Evolutionary conservation across 2,888 invertebrate genomes (phyloP), one percentile per base, ranked within the genome.

Genomic region (Melitaea athalia): DNA sequence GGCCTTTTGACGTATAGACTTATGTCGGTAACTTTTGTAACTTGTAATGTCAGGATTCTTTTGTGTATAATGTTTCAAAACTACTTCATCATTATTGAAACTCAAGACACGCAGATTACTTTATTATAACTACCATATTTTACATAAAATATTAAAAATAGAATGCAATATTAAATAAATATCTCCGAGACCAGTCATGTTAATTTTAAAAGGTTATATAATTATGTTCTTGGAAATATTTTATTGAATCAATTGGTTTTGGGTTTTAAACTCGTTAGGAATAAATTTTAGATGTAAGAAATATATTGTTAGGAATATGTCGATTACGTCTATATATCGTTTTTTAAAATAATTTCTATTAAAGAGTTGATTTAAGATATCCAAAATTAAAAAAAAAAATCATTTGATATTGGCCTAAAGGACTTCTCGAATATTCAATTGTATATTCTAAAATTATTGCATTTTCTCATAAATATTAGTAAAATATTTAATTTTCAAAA

Each of bases 401-500:
- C 65, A 7, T 5, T 49, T 38, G 38, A 31, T 50, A 66, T 24
- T 24, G 69, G 69, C 69, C 69, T 69, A 69, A 69, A 59, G 52
- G 14, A 62, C 10, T 45, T 52, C 42, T 66, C 65, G 43, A 66
- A 69, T 69, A 38, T 52, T 49, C 42, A 47, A 43, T 61, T 59
- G 47, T 65, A 62, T 64, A 42, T 60, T 31, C 52, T 43, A 52
- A 55, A 57, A 60, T 49, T 14, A 42, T 60, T 57, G 17, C 65
- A 65, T 53, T 45, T 67, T 47, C 47, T 33, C 14, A 55, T 11
- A n/a, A 49, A n/a, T 50, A 62, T 24, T 38, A 50, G 14, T 38
- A 11, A 12, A 62, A 50, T 31, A 59, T 65, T 65, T 59, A 64
- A 33, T 69, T 70, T 52, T 63, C 70, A 14, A 72, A 70, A 75